These are phyloP conservation scores for Panagrolaimus sp. DNA, from an alignment of 1,140 invertebrate species.

Conservation along the genomic window DNA sequence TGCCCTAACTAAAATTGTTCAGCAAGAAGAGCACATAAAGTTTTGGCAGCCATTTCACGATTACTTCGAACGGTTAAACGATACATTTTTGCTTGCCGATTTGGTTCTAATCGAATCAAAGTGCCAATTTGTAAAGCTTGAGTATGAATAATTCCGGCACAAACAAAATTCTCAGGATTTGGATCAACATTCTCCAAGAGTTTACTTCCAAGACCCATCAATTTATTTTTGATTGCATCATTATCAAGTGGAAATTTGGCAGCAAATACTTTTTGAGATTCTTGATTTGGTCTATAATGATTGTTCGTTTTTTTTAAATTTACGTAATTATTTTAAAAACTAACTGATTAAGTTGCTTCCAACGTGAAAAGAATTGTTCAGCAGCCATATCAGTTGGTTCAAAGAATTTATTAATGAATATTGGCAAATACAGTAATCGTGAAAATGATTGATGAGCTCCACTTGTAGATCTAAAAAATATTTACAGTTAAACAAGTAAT, in stretches of 20 bases:
- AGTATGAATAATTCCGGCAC: slow-evolving; percentile 94
- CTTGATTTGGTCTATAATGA: slow-evolving; percentile 70
- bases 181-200: slow-evolving; percentile 83
- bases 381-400: slow-evolving; percentile 97
- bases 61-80: slow-evolving; percentile 63
- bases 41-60: slow-evolving; percentile 60
- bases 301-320: not conserved
- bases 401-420: slow-evolving; percentile 96
- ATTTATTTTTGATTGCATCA: slow-evolving; percentile 76
- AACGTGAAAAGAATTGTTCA: slow-evolving; percentile 92
- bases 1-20: slow-evolving; percentile 60
- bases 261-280: slow-evolving; percentile 96
- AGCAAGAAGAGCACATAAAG: slow-evolving; percentile 61
- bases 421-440: slow-evolving; percentile 78
- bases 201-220: slow-evolving; percentile 91
- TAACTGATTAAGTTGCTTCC: slow-evolving; percentile 94
- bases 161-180: slow-evolving; percentile 98
- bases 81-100: slow-evolving; percentile 65
- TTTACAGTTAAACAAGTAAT: slow-evolving; percentile 11
- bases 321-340: slow-evolving; percentile 40
- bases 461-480: slow-evolving; percentile 42
- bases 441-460: slow-evolving; percentile 75
- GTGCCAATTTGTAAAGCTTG: slow-evolving; percentile 89
- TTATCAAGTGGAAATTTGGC: slow-evolving; percentile 81
- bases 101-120: slow-evolving; percentile 90